phyloP scores from a whole-genome alignment of 1,140 invertebrate genomes.

The Microplitis mediator region DNA sequence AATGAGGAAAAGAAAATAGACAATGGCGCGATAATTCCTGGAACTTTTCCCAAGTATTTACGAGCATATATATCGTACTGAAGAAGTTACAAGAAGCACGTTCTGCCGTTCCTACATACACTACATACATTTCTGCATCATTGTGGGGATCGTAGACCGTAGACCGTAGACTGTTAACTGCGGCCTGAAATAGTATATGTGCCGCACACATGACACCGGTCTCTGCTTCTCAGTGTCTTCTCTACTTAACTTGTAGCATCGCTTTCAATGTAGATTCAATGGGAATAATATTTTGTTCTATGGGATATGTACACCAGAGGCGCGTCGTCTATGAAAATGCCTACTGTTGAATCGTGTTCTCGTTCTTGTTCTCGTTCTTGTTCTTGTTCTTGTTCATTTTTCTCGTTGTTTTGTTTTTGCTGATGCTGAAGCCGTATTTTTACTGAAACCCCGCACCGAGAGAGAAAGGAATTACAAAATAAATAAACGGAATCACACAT shows the following conservation, averaged over 20 bases:
- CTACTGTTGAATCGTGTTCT: no score
- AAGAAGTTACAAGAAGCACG: constrained; percentile 25
- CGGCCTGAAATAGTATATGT: background rate
- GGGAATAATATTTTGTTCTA: constrained; percentile 21
- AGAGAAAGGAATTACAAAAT: no score
- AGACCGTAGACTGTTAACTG: no score
- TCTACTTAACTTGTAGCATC: background rate
- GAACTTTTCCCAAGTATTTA: constrained; percentile 31
- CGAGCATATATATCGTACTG: constrained; percentile 18
- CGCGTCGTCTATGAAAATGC: constrained; percentile 1
- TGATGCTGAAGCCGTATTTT: no score
- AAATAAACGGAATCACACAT: no score
- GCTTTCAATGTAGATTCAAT: constrained; percentile 25
- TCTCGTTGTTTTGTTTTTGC: no score
- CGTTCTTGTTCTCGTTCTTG: no score
- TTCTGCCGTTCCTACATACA: constrained; percentile 4
- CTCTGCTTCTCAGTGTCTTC: constrained; percentile 19
- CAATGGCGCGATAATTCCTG: constrained; percentile 32
- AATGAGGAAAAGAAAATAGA: constrained; percentile 7
- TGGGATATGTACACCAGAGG: constrained; percentile 2
- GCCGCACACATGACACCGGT: background rate
- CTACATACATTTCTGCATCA: background rate
- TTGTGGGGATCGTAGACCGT: background rate
- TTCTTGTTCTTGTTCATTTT: no score
- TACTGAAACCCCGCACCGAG: no score